phyloP scores from a whole-genome alignment of 2,113 vertebrate genomes.

The Coryphaenoides rupestris region DNA sequence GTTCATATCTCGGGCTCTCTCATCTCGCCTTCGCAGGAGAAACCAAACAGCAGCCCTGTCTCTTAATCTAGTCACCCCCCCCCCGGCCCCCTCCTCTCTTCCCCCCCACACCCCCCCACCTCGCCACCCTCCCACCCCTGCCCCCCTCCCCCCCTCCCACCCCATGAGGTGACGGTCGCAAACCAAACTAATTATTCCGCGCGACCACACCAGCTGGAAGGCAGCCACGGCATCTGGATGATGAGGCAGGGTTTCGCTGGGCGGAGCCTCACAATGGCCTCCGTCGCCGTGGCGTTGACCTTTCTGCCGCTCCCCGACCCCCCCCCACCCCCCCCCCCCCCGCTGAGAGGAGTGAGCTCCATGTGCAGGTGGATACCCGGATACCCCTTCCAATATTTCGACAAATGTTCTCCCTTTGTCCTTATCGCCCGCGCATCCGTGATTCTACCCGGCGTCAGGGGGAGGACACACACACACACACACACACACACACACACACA shows the following conservation, averaged over 20 bases:
- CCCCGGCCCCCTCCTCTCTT: no score
- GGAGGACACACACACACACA: no score
- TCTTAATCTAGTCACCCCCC: neutral
- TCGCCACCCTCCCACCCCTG: no score
- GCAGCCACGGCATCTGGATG: conserved; percentile 47
- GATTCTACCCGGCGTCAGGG: no score
- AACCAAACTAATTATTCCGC: conserved; percentile 69
- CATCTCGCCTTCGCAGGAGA: no score
- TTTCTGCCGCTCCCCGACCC: conserved; percentile 25
- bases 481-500: no score
- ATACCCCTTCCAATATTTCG: conserved; percentile 1
- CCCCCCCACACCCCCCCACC: neutral
- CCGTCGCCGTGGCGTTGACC: conserved; percentile 36
- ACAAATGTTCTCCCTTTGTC: neutral
- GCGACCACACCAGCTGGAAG: conserved; percentile 54
- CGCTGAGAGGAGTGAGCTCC: no score
- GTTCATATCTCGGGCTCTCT: no score
- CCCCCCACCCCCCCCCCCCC: neutral
- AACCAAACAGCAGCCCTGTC: no score
- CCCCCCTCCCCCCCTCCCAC: neutral
- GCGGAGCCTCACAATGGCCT: conserved; percentile 28
- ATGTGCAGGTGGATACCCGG: no score
- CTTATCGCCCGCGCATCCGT: no score
- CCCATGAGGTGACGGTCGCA: conserved; percentile 46
- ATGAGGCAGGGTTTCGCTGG: conserved; percentile 36